These are phyloP conservation scores for Platyrinchus mystaceus DNA, from an alignment of 2,797 vertebrate genomes.

Conservation along the genomic window DNA sequence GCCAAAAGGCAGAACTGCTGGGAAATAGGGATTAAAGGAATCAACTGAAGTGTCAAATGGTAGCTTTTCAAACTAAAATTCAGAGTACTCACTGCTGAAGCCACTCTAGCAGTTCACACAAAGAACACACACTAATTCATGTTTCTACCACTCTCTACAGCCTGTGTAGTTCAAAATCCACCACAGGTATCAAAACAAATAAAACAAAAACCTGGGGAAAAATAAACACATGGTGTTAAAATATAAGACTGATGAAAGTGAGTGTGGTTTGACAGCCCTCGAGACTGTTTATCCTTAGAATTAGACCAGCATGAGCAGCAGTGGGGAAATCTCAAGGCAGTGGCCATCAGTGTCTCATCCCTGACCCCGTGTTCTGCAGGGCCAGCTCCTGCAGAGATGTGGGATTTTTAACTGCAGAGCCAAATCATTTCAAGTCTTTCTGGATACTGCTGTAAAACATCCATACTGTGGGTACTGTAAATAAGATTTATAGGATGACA, in stretches of 20 bases:
- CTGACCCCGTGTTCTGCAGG: background rate
- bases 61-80: background rate
- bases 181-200: conserved; percentile 8
- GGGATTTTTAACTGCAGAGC: background rate
- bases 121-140: background rate
- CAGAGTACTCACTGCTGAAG: background rate
- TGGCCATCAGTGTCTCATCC: background rate
- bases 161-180: background rate
- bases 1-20: background rate
- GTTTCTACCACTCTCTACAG: background rate
- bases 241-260: background rate
- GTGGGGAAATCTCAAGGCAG: background rate
- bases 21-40: background rate
- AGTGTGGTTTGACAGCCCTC: conserved; percentile 2
- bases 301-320: background rate
- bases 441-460: background rate
- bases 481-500: background rate
- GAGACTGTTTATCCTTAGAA: background rate
- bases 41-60: background rate
- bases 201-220: background rate
- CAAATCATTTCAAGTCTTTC: background rate
- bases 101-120: background rate
- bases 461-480: background rate
- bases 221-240: background rate
- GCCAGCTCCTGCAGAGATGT: background rate